These are phyloP conservation scores for Steinernema carpocapsae DNA, from an alignment of 2,888 invertebrate genomes.

Conservation along the genomic window DNA sequence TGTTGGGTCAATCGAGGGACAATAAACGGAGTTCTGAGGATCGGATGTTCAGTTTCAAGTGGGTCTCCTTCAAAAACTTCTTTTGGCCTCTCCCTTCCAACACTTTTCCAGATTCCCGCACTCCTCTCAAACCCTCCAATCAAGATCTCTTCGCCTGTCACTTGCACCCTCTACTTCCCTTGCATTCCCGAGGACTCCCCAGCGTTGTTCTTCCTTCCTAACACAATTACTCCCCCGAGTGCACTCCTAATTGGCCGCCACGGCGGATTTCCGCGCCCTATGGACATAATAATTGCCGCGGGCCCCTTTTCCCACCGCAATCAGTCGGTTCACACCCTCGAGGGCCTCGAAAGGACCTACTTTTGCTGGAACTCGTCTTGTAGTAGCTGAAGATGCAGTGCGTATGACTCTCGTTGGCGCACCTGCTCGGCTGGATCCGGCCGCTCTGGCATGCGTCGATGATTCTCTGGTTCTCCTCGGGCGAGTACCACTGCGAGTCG, in stretches of 20 bases:
- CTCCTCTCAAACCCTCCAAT: no score
- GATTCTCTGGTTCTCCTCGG: slow-evolving; percentile 55
- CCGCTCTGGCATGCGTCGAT: slow-evolving; percentile 58
- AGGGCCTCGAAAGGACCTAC: slow-evolving; percentile 18
- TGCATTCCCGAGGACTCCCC: no score
- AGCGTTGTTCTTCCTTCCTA: slow-evolving; percentile 9
- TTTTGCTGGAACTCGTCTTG: slow-evolving; percentile 42
- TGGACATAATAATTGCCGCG: slow-evolving; percentile 4
- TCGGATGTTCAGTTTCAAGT: neutral
- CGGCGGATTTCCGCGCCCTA: slow-evolving; percentile 41
- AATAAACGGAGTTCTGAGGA: neutral
- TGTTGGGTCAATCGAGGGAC: no score
- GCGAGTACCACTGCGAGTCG: slow-evolving; percentile 55
- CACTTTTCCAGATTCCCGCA: no score
- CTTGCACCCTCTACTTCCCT: neutral
- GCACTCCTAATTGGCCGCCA: neutral
- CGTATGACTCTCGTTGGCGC: slow-evolving; percentile 58
- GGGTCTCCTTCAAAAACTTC: no score
- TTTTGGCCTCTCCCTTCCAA: no score
- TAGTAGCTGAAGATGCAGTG: slow-evolving; percentile 66
- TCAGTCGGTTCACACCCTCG: slow-evolving; percentile 33
- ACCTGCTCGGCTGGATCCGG: slow-evolving; percentile 52
- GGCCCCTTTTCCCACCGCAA: neutral
- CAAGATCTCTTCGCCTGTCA: neutral
- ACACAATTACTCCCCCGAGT: slow-evolving; percentile 19